phyloP scores from a whole-genome alignment of 2,113 vertebrate genomes.

The mouse (Mus musculus) region DNA sequence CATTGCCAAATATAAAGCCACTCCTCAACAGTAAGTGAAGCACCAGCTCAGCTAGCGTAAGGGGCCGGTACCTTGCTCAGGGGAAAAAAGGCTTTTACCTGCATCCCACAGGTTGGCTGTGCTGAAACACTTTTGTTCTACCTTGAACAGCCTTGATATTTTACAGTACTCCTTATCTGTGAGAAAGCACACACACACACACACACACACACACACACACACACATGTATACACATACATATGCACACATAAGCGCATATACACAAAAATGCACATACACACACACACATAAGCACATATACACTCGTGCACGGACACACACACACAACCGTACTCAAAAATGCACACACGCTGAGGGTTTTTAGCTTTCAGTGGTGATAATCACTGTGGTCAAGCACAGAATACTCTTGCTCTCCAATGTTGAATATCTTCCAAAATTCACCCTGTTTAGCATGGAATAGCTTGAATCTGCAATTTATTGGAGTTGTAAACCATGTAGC shows the following conservation, averaged over 20 bases:
- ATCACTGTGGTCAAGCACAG: neutral
- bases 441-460: neutral
- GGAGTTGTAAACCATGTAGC: neutral
- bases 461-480: neutral
- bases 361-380: neutral
- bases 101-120: neutral
- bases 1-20: neutral
- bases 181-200: neutral
- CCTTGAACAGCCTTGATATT: neutral
- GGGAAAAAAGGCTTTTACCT: neutral
- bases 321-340: neutral
- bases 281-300: neutral
- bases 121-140: neutral
- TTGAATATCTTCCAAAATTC: neutral
- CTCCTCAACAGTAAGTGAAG: conserved; percentile 9
- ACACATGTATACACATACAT: fast-evolving
- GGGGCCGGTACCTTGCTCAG: neutral
- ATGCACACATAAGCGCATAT: neutral
- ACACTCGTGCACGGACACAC: no score
- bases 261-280: neutral
- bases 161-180: neutral
- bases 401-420: neutral
- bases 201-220: fast-evolving
- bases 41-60: neutral
- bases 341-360: neutral